Percentiles rank a stretch among this genome's conserved stretches.
These are phyloP conservation scores for Synodontis membranacea DNA, from an alignment of 2,113 vertebrate species.

Conservation along the genomic window DNA sequence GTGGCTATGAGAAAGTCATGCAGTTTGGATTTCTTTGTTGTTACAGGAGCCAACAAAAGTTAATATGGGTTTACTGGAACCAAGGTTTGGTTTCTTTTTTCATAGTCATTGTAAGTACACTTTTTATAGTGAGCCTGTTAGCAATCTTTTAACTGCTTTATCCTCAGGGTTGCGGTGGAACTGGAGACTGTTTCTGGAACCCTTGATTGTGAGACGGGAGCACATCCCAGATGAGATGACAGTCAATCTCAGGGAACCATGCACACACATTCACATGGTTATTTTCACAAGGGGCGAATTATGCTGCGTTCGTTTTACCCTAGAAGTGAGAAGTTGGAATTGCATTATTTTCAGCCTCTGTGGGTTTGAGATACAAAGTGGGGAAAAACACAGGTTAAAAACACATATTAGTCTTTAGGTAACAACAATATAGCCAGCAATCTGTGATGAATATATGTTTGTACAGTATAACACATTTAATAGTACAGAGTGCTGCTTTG, in stretches of 20 bases:
- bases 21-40: slow-evolving; percentile 9
- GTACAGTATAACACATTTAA: not conserved
- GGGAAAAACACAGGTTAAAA: not conserved
- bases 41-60: not conserved
- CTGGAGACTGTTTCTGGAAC: not conserved
- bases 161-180: not conserved
- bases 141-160: slow-evolving; percentile 15
- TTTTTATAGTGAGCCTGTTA: not conserved
- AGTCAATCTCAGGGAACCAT: not conserved
- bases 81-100: not conserved
- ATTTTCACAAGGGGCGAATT: not conserved
- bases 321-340: not conserved
- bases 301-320: not conserved
- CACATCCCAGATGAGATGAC: not conserved
- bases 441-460: not conserved
- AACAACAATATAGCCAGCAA: not conserved
- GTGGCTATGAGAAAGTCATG: not conserved
- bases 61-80: slow-evolving; percentile 7
- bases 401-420: not conserved
- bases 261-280: slow-evolving; percentile 35
- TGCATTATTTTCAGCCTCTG: not conserved
- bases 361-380: not conserved
- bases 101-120: not conserved
- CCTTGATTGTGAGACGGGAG: not conserved
- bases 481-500: not conserved